Evolutionary conservation across 2,888 invertebrate genomes (phyloP).

Genomic region (Rhagium mordax): DNA sequence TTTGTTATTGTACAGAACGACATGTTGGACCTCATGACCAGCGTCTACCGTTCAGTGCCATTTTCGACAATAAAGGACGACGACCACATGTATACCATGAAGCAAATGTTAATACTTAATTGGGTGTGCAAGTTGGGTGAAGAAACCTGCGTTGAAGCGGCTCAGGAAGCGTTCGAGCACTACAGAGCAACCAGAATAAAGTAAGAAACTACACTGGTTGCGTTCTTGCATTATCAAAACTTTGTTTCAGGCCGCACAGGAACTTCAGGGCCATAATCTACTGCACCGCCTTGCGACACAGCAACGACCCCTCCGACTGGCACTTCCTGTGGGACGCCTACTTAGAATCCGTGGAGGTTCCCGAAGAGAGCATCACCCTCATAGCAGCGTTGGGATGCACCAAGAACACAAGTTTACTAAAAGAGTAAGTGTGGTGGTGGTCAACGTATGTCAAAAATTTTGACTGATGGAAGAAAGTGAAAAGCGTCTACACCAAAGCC

Average conservation of each 20-base stretch:
- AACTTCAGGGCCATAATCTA: constrained; percentile 82
- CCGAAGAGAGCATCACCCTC: constrained; percentile 79
- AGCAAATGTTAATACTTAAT: constrained; percentile 74
- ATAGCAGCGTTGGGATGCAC: constrained; percentile 81
- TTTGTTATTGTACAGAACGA: constrained; percentile 27
- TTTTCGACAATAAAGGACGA: constrained; percentile 24
- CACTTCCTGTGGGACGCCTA: constrained; percentile 74
- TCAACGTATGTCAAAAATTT: too few relatives aligned
- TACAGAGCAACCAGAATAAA: constrained; percentile 39
- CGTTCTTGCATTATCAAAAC: neutral
- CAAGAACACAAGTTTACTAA: constrained; percentile 71
- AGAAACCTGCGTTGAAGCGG: constrained; percentile 72
- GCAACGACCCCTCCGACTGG: constrained; percentile 75
- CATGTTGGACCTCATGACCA: constrained; percentile 23
- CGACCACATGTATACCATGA: constrained; percentile 73
- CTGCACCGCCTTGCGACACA: constrained; percentile 81
- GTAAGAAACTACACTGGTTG: neutral
- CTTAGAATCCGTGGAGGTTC: constrained; percentile 74
- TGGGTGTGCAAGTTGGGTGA: constrained; percentile 79
- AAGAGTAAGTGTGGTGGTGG: constrained; percentile 68
- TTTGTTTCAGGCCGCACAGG: constrained; percentile 71
- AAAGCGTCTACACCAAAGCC: neutral
- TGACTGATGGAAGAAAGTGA: too few relatives aligned
- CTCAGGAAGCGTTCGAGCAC: constrained; percentile 63
- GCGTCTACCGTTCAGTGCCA: constrained; percentile 31